Base-by-base conservation (phyloP, 1,140 invertebrate genomes). In the Vanessa tameamea region DNA sequence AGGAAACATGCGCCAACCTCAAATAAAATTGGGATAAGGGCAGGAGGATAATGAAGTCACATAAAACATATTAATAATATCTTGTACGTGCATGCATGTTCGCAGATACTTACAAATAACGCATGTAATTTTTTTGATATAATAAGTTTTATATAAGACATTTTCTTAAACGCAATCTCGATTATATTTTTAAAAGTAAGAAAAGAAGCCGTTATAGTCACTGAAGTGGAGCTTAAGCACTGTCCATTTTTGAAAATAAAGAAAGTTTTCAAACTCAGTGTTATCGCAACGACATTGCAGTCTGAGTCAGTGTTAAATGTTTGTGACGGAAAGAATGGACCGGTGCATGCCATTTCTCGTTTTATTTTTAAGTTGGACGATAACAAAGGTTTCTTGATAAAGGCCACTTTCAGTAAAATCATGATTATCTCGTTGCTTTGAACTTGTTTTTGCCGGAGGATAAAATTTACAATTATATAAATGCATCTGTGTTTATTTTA, bases 171-270 rank as follows among this genome's bases (percentile, higher is more conserved):
- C 13, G 31, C 14, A 61, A 61, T 61, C 26, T 31, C 57, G 23
- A 31, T 61, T 23, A 31, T 13, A 15, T 61, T 31, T 31, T 14
- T 37, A 61, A 61, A 61, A n/a, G 53, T 8, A 57, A 57, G 16
- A 57, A 20, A n/a, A 61, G 31, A 37, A 31, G 31, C 26, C 57
- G 57, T 61, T 61, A 61, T 61, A 61, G 23, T 61, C 57, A 37
- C 13, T 15, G 57, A 31, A 61, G 57, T 37, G 57, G 57, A 61
- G 57, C 57, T 61, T 61, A 61, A 61, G 31, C 15, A 61, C 65
- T 75, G 76, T 75, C 73, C 72, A 72, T 76, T 78, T 69, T 57
- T 69, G 73, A 68, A 78, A 78, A 78, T 78, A 76, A 76, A 76
- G 74, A 77, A 77, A 77, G 64, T 77, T 76, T 73, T 75, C 65